Evolutionary conservation across 2,888 invertebrate genomes (phyloP).

Genomic region (Drosophila leonis): DNA sequence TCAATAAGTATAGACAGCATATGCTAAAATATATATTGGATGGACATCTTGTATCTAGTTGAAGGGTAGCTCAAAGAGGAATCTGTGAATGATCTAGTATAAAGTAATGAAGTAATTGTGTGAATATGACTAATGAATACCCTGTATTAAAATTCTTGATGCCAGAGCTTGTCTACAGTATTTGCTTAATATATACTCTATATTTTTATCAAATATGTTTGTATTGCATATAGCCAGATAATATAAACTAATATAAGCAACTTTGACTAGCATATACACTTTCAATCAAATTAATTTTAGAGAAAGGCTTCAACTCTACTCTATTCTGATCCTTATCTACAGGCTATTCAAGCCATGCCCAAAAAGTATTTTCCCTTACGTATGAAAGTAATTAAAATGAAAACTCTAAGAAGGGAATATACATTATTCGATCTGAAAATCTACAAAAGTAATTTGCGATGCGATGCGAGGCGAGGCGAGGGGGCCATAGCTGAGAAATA

Average conservation of each 20-base stretch:
- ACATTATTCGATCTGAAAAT: conserved; percentile 8
- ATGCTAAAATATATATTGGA: too few species aligned
- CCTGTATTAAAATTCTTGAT: too few species aligned
- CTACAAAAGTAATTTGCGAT: conserved; percentile 28
- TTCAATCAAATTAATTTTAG: not conserved
- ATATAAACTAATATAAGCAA: too few species aligned
- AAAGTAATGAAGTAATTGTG: too few species aligned
- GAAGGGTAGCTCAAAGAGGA: too few species aligned
- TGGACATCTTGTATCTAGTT: not conserved
- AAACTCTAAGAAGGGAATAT: not conserved
- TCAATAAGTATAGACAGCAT: too few species aligned
- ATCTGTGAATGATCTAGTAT: too few species aligned
- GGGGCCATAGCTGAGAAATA: conserved; percentile 36
- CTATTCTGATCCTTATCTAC: not conserved
- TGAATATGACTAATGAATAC: too few species aligned
- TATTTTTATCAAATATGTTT: not conserved
- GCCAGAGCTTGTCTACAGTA: too few species aligned
- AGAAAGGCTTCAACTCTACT: not conserved
- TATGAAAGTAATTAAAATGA: not conserved
- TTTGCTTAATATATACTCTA: not conserved
- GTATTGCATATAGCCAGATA: not conserved
- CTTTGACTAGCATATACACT: not conserved
- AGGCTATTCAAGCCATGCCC: not conserved
- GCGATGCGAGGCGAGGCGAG: not conserved
- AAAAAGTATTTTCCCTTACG: conserved; percentile 6